Evolutionary conservation across 2,113 vertebrate genomes (phyloP), one percentile per base, ranked within the genome.

Genomic region (Mustelus asterias): DNA sequence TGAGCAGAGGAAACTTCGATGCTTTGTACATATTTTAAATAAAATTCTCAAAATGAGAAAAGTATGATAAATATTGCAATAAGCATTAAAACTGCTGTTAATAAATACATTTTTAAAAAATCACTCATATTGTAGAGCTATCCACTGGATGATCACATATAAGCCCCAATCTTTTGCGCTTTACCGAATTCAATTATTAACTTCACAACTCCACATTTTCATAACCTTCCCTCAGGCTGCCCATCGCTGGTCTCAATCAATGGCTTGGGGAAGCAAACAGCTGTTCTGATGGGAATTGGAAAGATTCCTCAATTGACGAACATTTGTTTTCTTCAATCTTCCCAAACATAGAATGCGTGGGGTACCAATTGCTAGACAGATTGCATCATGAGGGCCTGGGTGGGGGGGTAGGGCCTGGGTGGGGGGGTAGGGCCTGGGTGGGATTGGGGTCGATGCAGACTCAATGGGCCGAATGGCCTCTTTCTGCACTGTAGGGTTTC

Each of bases 31-130:
- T 54, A 10, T 89, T 89, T 89, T 37, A 93, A 93, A 65, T 67
- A 93, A 83, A 93, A 67, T 65, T 54, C 26, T 90, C 54, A 90
- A 90, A 90, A 58, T 90, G 18, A 83, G 37, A 90, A 58, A 90
- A 33, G 10, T 29, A 16, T n/a, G 54, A n/a, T 33, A 90, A n/a
- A 90, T 90, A 88, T 37, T 37, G n/a, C 5, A 65, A 65, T 93
- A 65, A 37, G 7, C 10, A 33, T 65, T n/a, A 37, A 41, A 93
- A 37, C 89, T 37, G 18, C n/a, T n/a, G n/a, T 92, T 22, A n/a
- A 93, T 20, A 93, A 93, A 67, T 16, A 63, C 48, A 54, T 54
- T 54, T 58, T 58, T 60, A 83, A 41, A 41, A 83, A 76, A 10
- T 11, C 72, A 76, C 72, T 26, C 24, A 72, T 72, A 5, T 70